phyloP scores from a whole-genome alignment of 2,113 vertebrate genomes.

The Rhinoderma darwinii region DNA sequence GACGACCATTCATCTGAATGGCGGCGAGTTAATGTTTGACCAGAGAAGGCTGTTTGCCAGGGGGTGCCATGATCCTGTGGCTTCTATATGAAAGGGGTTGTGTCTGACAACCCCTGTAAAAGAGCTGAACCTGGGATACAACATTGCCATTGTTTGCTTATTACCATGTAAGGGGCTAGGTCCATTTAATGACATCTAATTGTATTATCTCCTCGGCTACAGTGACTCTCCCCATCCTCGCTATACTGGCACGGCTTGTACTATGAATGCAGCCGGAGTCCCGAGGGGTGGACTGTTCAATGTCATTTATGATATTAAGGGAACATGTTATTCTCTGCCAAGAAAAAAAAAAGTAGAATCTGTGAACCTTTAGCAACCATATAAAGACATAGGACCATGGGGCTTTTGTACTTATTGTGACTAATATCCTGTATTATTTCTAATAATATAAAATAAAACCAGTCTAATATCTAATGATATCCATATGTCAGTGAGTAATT shows the following conservation, averaged over 20 bases:
- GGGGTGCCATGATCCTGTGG: too few species aligned
- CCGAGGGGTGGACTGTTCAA: not conserved
- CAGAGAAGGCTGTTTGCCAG: too few species aligned
- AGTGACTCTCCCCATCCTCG: not conserved
- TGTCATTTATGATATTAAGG: slow-evolving; percentile 1
- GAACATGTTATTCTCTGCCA: not conserved
- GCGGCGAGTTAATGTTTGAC: too few species aligned
- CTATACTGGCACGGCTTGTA: not conserved
- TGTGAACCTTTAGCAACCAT: not conserved
- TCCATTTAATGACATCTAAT: not conserved
- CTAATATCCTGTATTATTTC: slow-evolving; percentile 12
- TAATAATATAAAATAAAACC: not conserved
- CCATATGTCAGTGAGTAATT: not conserved
- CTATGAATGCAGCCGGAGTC: not conserved
- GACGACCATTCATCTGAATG: too few species aligned
- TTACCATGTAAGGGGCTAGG: not conserved
- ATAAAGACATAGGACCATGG: not conserved
- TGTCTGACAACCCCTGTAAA: too few species aligned
- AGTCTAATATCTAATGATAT: not conserved
- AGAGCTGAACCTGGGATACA: too few species aligned
- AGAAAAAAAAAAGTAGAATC: not conserved
- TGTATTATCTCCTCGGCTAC: not conserved
- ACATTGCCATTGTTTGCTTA: not conserved
- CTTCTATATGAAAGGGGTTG: too few species aligned
- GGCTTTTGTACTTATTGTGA: not conserved